Evolutionary conservation across 2,888 invertebrate species (phyloP), one percentile per base, ranked within the genome.

Genomic region (Thalpophila matura): DNA sequence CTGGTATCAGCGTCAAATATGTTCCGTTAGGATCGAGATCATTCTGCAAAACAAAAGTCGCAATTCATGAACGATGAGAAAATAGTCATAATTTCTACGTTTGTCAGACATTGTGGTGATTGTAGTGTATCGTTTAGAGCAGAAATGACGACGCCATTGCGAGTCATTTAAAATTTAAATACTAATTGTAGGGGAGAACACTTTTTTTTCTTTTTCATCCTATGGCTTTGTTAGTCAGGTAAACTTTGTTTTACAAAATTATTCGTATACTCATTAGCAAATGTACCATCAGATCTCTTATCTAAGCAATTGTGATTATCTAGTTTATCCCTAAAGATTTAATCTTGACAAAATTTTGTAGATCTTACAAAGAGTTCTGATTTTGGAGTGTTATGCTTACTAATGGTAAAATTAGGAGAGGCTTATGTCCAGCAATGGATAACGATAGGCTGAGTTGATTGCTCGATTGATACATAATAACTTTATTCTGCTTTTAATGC

Each of bases 1-100:
- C 90, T 40, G 91, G 89, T 57, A 90, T 81, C 35, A 91, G 53
- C 58, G 87, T 84, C 16, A 90, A 55, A 50, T 84, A 84, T 0
- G 80, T 76, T 1, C 75, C 78, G 4, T 75, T 74, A 0, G 78
- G 74, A 22, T 89, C 82, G 3, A 87, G 38, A 24, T 86, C 82
- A 55, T 65, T 72, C 88, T 89, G 67, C 14, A 68, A 77, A 54
- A 38, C 5, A 38, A 22, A 35, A 18, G 9, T 6, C 3, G 31
- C 3, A 22, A n/a, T n/a, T 40, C n/a, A 6, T 6, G 3, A 5
- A 14, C 3, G n/a, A 27, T 10, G 3, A 26, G 18, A 7, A 29
- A 10, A 20, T 12, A 3, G 12, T 16, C n/a, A n/a, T n/a, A n/a
- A n/a, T n/a, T n/a, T n/a, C n/a, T n/a, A n/a, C n/a, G n/a, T n/a